A percentile compares a stretch with the other conserved stretches of the same genome.
These are phyloP conservation scores for Drosophila insularis DNA, from an alignment of 1,140 invertebrate species.

Conservation along the genomic window DNA sequence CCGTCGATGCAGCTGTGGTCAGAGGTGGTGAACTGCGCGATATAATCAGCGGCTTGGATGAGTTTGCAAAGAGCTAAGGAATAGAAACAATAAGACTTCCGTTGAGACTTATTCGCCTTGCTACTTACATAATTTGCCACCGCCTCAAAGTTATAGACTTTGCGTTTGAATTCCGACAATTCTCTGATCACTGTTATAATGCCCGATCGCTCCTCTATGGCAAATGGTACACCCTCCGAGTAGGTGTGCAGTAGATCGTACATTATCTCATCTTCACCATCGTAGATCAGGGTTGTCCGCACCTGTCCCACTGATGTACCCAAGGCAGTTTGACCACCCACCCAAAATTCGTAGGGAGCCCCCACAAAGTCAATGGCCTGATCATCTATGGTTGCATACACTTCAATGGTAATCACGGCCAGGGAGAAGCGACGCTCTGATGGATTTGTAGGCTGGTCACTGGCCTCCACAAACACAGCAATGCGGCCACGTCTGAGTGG, in stretches of 20 bases:
- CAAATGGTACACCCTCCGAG: constrained; percentile 93
- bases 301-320: constrained; percentile 94
- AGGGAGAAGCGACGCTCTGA: constrained; percentile 91
- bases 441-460: constrained; percentile 90
- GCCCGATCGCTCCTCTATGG: constrained; percentile 93
- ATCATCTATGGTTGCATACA: constrained; percentile 84
- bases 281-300: constrained; percentile 86
- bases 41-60: constrained; percentile 53
- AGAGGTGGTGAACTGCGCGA: constrained; percentile 57
- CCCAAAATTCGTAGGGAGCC: constrained; percentile 94
- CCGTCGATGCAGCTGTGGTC: constrained; percentile 54
- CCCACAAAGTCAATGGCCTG: constrained; percentile 92
- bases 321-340: constrained; percentile 90
- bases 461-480: constrained; percentile 91
- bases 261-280: constrained; percentile 87
- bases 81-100: background rate
- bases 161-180: constrained; percentile 87
- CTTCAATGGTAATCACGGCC: constrained; percentile 91
- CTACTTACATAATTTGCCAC: constrained; percentile 86
- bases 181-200: constrained; percentile 92
- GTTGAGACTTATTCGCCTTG: background rate
- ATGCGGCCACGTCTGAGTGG: constrained; percentile 87
- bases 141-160: constrained; percentile 91
- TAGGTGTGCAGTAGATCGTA: constrained; percentile 92
- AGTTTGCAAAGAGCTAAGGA: constrained; percentile 68